Evolutionary conservation across 2,888 invertebrate genomes (phyloP).

Genomic region (Aproaerema taeniolella): DNA sequence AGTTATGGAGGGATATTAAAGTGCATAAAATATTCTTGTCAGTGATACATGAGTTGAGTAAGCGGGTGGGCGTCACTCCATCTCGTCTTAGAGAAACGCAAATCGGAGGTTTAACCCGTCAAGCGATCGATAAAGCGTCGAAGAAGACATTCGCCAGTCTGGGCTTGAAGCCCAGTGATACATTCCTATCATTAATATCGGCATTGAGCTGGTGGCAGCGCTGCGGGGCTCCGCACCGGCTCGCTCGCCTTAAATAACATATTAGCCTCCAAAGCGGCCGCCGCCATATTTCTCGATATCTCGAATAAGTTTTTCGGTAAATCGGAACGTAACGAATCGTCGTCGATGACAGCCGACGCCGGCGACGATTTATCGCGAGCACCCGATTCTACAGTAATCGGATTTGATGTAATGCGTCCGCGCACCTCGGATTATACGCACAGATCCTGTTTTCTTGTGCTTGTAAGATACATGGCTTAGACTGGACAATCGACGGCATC

Average conservation of each 20-base stretch:
- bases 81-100: neutral
- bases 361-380: conserved; percentile 62
- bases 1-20: no score
- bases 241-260: conserved; percentile 60
- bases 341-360: conserved; percentile 56
- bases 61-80: conserved; percentile 5
- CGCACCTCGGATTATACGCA: conserved; percentile 16
- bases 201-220: conserved; percentile 62
- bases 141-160: conserved; percentile 54
- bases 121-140: conserved; percentile 23
- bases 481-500: no score
- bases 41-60: neutral
- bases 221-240: conserved; percentile 52
- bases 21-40: no score
- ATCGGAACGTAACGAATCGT: conserved; percentile 63
- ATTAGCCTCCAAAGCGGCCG: conserved; percentile 67
- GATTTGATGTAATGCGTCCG: conserved; percentile 44
- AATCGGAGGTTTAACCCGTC: conserved; percentile 22
- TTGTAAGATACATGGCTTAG: conserved; percentile 5
- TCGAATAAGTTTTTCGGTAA: conserved; percentile 57
- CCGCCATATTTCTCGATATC: conserved; percentile 58
- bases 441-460: conserved; percentile 20
- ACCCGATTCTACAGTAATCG: conserved; percentile 60
- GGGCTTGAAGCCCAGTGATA: conserved; percentile 42
- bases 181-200: conserved; percentile 64